Base-by-base conservation (phyloP, 2,888 invertebrate species). In the Drosophila subquinaria region DNA sequence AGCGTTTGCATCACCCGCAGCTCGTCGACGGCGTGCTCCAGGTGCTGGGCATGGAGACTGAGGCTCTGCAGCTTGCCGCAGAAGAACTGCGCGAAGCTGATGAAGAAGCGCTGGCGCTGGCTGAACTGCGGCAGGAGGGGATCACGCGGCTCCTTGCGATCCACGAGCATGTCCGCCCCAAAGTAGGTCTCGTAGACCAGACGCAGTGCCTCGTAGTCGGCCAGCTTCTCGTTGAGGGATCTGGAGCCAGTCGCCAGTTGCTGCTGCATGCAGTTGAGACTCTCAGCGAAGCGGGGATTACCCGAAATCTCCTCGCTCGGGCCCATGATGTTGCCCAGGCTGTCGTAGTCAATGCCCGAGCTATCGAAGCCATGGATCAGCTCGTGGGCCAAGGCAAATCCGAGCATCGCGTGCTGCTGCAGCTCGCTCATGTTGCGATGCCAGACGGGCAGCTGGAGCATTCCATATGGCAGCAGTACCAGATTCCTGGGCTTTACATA, bases 141-240 rank as follows among this genome's bases (percentile, higher is more conserved):
- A 42, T 87, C 82, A 0, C 87, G 73, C 6, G 88, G 73, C 11
- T 79, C 67, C 0, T 70, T 61, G 4, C 63, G 79, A 3, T 77
- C 75, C 3, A 77, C 53, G 1, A 76, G 42, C 13, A 77, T 62
- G 4, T 81, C 56, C 2, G 35, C 74, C 1, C 77, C 83, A 35
- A 92, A 91, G 15, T 74, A 91, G 3, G 92, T 86, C 35, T 90
- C 89, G 53, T 89, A 92, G 1, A 89, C 84, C 8, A 92, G 73
- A 8, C 92, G 91, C 43, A 92, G 73, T 1, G 92, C 92, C 47
- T 91, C 92, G 36, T 91, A 90, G 63, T 92, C 92, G 10, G 92
- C 90, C 3, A 92, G 59, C 42, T 91, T 92, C 56, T 92, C 92
- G 40, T 91, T 89, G 2, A 91, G 79, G 9, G 90, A 90, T 3